A percentile compares a stretch with the other conserved stretches of the same genome.
Conservation (phyloP, 2,888 invertebrate species). For the Tetragnatha montana region DNA sequence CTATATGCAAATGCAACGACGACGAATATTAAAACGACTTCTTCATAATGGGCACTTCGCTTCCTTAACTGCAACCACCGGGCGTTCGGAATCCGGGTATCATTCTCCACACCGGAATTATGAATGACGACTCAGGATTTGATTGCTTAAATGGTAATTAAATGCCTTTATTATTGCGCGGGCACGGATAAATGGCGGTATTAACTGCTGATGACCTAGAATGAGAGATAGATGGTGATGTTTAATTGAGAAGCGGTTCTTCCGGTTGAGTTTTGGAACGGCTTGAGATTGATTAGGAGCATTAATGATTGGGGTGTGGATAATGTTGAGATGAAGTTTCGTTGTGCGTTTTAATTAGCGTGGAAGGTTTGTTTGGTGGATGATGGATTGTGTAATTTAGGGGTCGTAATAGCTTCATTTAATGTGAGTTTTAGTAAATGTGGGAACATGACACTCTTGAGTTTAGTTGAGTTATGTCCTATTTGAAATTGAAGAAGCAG, state of each 20-base stretch:
- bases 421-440: no score
- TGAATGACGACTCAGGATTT: not conserved
- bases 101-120: not conserved
- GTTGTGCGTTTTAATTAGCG: no score
- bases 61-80: not conserved
- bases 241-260: not conserved
- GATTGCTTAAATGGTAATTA: constrained; percentile 36
- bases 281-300: not conserved
- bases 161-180: constrained; percentile 48
- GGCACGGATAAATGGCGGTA: constrained; percentile 21
- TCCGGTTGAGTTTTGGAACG: not conserved
- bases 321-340: no score
- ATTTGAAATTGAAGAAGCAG: no score
- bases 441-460: no score
- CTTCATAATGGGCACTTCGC: not conserved
- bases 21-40: not conserved
- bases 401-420: no score
- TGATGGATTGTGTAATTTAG: no score
- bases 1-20: not conserved
- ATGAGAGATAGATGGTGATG: not conserved
- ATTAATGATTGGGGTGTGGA: no score
- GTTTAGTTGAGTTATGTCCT: no score
- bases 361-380: no score
- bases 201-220: not conserved
- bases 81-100: not conserved